These are phyloP conservation scores for Palythoa grandiflora DNA, from an alignment of 92 coral and sea anemone genomes.

Conservation along the genomic window DNA sequence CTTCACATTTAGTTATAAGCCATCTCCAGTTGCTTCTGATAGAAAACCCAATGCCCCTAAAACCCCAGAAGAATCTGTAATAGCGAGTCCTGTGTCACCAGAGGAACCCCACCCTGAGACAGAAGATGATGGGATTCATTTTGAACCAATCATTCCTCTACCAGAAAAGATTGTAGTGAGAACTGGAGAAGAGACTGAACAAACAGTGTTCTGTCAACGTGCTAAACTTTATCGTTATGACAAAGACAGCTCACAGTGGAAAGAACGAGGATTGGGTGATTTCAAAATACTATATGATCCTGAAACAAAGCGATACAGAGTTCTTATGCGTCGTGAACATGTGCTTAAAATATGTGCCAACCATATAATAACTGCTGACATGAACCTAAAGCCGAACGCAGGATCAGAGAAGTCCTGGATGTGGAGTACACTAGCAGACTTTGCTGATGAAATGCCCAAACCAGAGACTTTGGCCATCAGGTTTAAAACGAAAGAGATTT, in stretches of 20 bases:
- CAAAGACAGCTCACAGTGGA: constrained; percentile 84
- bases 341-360: constrained; percentile 94
- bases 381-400: constrained; percentile 81
- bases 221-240: constrained; percentile 90
- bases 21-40: constrained; percentile 48
- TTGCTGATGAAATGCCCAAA: constrained; percentile 81
- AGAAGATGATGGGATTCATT: constrained; percentile 87
- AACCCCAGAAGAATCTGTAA: constrained; percentile 41
- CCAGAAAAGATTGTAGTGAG: constrained; percentile 79
- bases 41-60: constrained; percentile 51
- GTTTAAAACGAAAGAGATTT: constrained; percentile 78
- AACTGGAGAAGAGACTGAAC: constrained; percentile 95
- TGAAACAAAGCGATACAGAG: constrained; percentile 70
- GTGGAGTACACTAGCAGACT: constrained; percentile 92
- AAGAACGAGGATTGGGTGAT: constrained; percentile 96
- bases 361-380: constrained; percentile 83
- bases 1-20: constrained; percentile 73
- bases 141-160: constrained; percentile 93
- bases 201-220: constrained; percentile 79
- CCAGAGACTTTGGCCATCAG: constrained; percentile 88
- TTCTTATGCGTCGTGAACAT: constrained; percentile 95
- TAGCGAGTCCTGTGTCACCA: constrained; percentile 64
- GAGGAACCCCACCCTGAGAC: constrained; percentile 68
- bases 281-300: constrained; percentile 78
- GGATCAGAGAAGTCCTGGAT: constrained; percentile 89